Conservation (phyloP, 2,797 vertebrate genomes). For the Coccyzus lansbergi region DNA sequence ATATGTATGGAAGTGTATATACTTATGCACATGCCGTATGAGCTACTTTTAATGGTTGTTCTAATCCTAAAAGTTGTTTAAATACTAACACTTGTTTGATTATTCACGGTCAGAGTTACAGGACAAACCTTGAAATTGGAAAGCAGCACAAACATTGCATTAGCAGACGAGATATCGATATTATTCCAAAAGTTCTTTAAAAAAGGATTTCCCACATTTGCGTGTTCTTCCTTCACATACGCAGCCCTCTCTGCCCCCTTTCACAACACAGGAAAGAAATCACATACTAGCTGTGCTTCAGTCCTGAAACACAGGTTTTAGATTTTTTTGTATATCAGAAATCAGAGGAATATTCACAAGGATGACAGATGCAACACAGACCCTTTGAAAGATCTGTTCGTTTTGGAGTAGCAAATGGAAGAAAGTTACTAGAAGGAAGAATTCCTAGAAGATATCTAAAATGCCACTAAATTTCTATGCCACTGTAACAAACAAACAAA, state of each 20-base stretch:
- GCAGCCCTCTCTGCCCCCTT: not conserved
- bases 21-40: not conserved
- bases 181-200: not conserved
- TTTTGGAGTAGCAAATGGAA: not conserved
- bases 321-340: not conserved
- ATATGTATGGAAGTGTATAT: not conserved
- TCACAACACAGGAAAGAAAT: not conserved
- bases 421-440: not conserved
- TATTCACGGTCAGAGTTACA: not conserved
- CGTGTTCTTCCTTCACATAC: not conserved
- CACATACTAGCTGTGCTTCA: not conserved
- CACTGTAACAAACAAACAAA: not conserved
- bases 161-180: not conserved
- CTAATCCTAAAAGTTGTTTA: not conserved
- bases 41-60: not conserved
- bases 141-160: not conserved
- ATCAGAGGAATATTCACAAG: not conserved
- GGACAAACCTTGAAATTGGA: not conserved
- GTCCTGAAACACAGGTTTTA: not conserved
- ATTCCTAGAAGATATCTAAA: not conserved
- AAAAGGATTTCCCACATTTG: not conserved
- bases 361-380: fast-evolving
- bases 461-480: not conserved
- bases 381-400: not conserved
- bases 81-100: not conserved